phyloP scores from a whole-genome alignment of 1,140 invertebrate species.

The Melanaphis sacchari region DNA sequence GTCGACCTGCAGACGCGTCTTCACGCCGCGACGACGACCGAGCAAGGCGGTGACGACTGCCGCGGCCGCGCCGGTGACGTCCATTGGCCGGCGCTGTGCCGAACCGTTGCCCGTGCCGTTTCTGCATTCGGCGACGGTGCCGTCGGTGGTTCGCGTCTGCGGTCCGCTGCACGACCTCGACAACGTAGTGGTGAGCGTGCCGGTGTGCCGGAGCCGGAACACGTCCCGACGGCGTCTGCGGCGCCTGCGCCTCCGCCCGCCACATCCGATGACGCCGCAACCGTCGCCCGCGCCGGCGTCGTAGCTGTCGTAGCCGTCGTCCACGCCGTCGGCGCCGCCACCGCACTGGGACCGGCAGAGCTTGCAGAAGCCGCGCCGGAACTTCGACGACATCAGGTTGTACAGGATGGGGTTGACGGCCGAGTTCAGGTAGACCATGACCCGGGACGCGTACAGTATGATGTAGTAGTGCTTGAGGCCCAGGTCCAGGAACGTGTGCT shows the following conservation, averaged over 20 bases:
- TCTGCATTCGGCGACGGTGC: background rate
- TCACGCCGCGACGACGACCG: background rate
- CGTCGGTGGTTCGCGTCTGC: background rate
- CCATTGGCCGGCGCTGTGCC: background rate
- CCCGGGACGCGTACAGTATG: constrained; percentile 82
- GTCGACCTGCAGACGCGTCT: background rate
- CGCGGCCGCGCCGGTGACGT: background rate
- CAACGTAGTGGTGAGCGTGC: constrained; percentile 60
- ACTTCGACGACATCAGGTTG: constrained; percentile 91
- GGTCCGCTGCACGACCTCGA: constrained; percentile 58
- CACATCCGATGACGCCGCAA: background rate
- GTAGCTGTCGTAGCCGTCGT: background rate
- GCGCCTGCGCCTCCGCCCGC: background rate
- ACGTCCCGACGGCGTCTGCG: constrained; percentile 56
- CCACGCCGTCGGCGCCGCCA: background rate
- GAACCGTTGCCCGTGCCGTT: background rate
- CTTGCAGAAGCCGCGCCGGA: constrained; percentile 80
- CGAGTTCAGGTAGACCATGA: constrained; percentile 89
- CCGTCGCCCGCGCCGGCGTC: constrained; percentile 15
- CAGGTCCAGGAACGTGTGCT: constrained; percentile 72
- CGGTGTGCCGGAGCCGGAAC: constrained; percentile 59
- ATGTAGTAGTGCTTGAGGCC: constrained; percentile 74
- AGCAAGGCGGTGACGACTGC: background rate
- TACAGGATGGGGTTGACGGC: constrained; percentile 91
- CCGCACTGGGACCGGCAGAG: constrained; percentile 63